phyloP scores from a whole-genome alignment of 2,797 vertebrate genomes.

The Hapalemur alaotrensis region DNA sequence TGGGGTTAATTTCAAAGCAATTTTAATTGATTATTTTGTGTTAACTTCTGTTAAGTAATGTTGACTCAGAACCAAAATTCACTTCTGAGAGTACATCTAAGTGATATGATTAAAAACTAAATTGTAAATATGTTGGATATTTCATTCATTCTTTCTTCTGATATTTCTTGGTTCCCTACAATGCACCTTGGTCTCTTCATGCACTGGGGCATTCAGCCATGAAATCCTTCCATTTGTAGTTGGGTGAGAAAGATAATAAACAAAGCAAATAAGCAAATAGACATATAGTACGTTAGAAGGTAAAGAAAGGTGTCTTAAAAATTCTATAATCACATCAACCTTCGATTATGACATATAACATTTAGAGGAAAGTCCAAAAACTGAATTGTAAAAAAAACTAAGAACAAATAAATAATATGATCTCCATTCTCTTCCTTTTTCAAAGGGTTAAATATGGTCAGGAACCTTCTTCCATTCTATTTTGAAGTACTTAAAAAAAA shows the following conservation, averaged over 20 bases:
- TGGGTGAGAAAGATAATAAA: background rate
- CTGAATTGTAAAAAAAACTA: background rate
- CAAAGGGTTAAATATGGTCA: background rate
- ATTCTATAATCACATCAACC: background rate
- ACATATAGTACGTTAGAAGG: background rate
- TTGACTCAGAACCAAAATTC: background rate
- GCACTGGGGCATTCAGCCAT: background rate
- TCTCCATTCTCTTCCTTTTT: background rate
- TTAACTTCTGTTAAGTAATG: background rate
- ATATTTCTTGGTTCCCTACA: background rate
- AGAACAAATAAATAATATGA: background rate
- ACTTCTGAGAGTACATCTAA: background rate
- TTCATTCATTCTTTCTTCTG: background rate
- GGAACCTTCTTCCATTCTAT: background rate
- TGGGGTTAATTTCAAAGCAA: background rate
- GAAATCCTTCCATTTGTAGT: background rate
- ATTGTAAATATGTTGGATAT: background rate
- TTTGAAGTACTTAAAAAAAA: background rate
- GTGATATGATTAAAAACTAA: background rate
- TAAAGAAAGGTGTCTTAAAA: background rate
- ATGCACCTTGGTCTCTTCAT: background rate
- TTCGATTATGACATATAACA: background rate
- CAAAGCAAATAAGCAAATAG: background rate
- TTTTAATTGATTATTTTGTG: background rate
- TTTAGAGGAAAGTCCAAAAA: background rate